Percentiles rank a stretch among this genome's conserved stretches.
phyloP scores from a whole-genome alignment of 2,113 vertebrate genomes.

The Chascanopsetta lugubris region DNA sequence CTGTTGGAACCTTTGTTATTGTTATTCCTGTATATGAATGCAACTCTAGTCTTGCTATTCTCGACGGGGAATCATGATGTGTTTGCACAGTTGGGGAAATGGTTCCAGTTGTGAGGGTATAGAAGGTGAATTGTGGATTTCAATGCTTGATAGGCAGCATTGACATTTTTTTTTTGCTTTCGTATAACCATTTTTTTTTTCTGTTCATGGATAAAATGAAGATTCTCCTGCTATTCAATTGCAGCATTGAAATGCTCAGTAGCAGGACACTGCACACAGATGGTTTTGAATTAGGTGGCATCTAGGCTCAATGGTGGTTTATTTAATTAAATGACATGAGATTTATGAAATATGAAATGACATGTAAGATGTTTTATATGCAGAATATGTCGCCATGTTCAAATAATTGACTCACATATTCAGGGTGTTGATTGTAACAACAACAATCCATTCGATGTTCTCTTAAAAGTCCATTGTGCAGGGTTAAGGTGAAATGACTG shows the following conservation, averaged over 20 bases:
- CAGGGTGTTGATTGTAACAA: conserved; percentile 8
- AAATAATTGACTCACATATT: not conserved
- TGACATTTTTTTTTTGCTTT: not conserved
- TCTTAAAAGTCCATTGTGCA: too few relatives aligned
- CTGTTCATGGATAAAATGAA: not conserved
- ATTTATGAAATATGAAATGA: too few relatives aligned
- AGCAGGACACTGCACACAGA: too few relatives aligned
- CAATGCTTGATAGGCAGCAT: not conserved
- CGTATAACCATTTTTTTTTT: conserved; percentile 2
- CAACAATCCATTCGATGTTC: not conserved
- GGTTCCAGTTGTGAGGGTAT: not conserved
- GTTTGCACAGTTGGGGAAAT: conserved; percentile 14
- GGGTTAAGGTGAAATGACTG: too few relatives aligned
- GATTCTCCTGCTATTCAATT: not conserved
- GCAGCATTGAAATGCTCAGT: too few relatives aligned
- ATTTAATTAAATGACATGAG: too few relatives aligned
- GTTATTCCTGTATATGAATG: not conserved
- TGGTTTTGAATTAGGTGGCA: too few relatives aligned
- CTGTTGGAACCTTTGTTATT: not conserved
- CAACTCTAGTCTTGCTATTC: not conserved
- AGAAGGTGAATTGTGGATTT: too few relatives aligned
- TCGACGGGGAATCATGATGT: not conserved
- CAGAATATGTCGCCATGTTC: too few relatives aligned
- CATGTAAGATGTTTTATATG: too few relatives aligned
- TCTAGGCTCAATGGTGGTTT: too few relatives aligned